Evolutionary conservation across 2,888 invertebrate genomes (phyloP).

Genomic region (Gymnosoma rotundatum): DNA sequence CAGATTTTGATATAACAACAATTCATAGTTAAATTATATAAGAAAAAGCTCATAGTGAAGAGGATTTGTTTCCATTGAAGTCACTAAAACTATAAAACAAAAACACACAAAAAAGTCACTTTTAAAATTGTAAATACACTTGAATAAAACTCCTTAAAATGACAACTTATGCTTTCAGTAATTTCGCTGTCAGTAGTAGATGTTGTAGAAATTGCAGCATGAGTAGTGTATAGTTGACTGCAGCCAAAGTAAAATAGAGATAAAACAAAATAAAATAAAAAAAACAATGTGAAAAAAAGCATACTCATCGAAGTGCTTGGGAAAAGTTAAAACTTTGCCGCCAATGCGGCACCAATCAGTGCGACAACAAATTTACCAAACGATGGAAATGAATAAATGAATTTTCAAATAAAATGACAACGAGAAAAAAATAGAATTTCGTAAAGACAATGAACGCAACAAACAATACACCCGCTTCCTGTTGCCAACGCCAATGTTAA

Average conservation of each 20-base stretch:
- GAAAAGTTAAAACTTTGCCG: conserved; percentile 72
- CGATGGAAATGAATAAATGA: conserved; percentile 69
- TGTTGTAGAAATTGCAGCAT: conserved; percentile 3
- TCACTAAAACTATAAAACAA: conserved; percentile 20
- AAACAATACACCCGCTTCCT: conserved; percentile 69
- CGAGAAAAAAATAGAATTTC: conserved; percentile 16
- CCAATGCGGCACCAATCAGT: conserved; percentile 73
- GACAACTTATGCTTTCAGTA: conserved; percentile 62
- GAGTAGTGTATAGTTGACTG: conserved; percentile 8
- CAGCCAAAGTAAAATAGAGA: conserved; percentile 32
- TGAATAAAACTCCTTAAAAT: conserved; percentile 67
- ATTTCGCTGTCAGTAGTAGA: conserved; percentile 35
- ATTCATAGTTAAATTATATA: conserved; percentile 20
- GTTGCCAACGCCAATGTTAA: conserved; percentile 31
- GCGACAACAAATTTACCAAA: conserved; percentile 70
- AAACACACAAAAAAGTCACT: conserved; percentile 22
- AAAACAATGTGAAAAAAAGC: conserved; percentile 41
- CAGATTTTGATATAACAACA: conserved; percentile 17
- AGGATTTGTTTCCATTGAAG: conserved; percentile 22
- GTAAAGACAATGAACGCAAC: conserved; percentile 60
- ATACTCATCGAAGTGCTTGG: conserved; percentile 66
- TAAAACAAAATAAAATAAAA: conserved; percentile 36
- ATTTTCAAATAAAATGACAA: conserved; percentile 43
- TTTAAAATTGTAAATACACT: conserved; percentile 66
- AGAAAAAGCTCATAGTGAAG: not conserved